Conservation (phyloP, 1,140 invertebrate species). For the Lucilia sericata region DNA sequence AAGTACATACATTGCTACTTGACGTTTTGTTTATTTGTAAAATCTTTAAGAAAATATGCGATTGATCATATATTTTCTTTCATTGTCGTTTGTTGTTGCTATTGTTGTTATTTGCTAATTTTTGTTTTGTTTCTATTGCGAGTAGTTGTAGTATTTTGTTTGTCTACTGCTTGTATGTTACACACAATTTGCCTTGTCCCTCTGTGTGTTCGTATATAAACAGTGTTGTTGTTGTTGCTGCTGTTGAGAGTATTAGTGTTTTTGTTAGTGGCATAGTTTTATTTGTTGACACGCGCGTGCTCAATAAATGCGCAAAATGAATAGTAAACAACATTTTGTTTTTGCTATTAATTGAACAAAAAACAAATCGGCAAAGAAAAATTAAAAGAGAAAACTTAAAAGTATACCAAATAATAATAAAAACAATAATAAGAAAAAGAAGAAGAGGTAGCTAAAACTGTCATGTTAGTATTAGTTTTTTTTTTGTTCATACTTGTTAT, state of each 20-base stretch:
- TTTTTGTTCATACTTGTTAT: neutral
- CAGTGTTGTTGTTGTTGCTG: neutral
- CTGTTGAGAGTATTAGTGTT: neutral
- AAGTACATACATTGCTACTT: too few relatives aligned
- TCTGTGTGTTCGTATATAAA: neutral
- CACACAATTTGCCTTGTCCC: neutral
- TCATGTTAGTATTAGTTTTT: conserved; percentile 5
- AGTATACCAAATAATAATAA: neutral
- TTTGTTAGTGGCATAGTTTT: conserved; percentile 13
- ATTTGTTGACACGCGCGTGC: conserved; percentile 28
- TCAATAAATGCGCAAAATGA: conserved; percentile 29
- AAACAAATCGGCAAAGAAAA: neutral
- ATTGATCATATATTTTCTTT: neutral
- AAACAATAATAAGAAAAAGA: neutral
- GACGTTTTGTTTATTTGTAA: neutral
- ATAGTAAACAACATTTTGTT: conserved; percentile 16
- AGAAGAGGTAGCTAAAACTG: neutral
- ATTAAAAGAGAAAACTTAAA: neutral
- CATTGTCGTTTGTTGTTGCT: too few relatives aligned
- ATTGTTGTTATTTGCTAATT: neutral
- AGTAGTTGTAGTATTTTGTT: neutral
- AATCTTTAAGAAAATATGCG: neutral
- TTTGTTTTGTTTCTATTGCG: neutral
- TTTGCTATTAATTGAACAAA: neutral
- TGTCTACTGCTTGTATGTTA: neutral